Evolutionary conservation across 1,140 invertebrate species (phyloP).

Genomic region (Limonius californicus): DNA sequence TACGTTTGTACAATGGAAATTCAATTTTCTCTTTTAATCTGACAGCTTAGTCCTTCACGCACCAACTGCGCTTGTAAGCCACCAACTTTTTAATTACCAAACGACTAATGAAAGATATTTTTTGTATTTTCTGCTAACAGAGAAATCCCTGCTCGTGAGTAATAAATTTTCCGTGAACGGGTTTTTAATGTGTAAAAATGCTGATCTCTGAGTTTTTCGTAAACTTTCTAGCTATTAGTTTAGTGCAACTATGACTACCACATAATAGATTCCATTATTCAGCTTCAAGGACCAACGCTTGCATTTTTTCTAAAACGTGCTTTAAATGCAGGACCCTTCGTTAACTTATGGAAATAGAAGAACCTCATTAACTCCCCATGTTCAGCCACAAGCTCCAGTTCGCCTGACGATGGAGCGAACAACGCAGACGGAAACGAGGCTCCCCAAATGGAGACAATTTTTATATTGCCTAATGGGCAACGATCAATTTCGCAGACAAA

Average conservation of each 20-base stretch:
- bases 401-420: constrained; percentile 70
- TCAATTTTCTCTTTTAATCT: too few species aligned
- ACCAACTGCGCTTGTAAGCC: too few species aligned
- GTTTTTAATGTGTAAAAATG: not conserved
- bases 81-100: too few species aligned
- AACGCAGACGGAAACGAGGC: constrained; percentile 72
- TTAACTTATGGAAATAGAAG: constrained; percentile 35
- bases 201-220: not conserved
- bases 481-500: constrained; percentile 68
- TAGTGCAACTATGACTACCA: too few species aligned
- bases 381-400: constrained; percentile 41
- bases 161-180: not conserved
- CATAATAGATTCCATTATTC: too few species aligned
- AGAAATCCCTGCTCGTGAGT: too few species aligned
- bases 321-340: constrained; percentile 28
- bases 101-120: too few species aligned
- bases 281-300: too few species aligned
- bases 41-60: too few species aligned
- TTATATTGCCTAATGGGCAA: constrained; percentile 76
- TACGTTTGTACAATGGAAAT: too few species aligned
- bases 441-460: constrained; percentile 73
- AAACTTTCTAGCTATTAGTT: too few species aligned
- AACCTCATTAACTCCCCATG: constrained; percentile 33
- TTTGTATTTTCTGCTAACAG: too few species aligned
- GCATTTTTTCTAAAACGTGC: not conserved